Conservation (phyloP, 1,140 invertebrate genomes). For the Hyles vespertilio region DNA sequence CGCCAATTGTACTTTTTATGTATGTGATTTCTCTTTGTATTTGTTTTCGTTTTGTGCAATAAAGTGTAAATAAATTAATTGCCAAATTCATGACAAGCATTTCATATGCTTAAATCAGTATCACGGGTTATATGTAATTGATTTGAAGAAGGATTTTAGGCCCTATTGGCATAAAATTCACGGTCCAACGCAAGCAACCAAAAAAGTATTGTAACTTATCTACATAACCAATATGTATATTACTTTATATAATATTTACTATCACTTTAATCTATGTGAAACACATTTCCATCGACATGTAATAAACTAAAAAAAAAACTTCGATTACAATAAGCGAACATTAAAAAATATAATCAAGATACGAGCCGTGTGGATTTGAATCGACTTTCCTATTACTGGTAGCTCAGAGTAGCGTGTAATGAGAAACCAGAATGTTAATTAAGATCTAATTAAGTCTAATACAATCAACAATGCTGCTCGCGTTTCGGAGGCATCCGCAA, state of each 20-base stretch:
- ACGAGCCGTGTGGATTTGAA: constrained; percentile 45
- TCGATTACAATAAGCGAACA: constrained; percentile 16
- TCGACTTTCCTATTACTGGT: constrained; percentile 67
- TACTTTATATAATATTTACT: neutral
- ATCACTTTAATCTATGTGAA: neutral
- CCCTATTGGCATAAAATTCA: no score
- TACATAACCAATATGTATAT: no score
- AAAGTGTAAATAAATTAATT: no score
- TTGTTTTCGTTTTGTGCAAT: no score
- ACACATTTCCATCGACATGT: constrained; percentile 1
- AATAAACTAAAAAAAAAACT: constrained; percentile 3
- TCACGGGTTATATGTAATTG: no score
- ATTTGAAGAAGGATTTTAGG: no score
- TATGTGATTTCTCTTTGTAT: no score
- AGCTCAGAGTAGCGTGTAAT: constrained; percentile 70
- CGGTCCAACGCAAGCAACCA: no score
- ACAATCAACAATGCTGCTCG: constrained; percentile 71
- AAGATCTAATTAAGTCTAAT: constrained; percentile 74
- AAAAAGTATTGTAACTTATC: no score
- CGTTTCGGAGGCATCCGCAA: constrained; percentile 63
- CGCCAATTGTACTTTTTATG: no score
- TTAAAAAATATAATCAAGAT: constrained; percentile 52
- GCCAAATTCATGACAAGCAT: no score
- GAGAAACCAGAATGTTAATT: constrained; percentile 74
- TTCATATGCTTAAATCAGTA: no score